Conservation (phyloP, 1,140 invertebrate genomes). For the Frieseomelitta varia region DNA sequence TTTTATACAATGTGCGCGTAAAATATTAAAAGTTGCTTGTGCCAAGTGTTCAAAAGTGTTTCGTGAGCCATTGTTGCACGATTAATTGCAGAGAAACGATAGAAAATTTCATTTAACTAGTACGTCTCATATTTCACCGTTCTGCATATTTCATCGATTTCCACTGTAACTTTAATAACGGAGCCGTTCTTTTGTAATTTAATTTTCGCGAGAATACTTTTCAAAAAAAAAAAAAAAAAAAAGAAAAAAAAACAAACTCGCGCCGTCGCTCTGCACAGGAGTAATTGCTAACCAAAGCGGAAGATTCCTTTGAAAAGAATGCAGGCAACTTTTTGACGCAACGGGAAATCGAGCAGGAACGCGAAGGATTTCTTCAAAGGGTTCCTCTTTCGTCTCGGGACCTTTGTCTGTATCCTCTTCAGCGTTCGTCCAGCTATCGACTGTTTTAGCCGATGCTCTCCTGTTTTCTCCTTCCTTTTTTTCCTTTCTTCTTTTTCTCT, state of each 20-base stretch:
- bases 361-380: conserved; percentile 59
- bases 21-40: too few species aligned
- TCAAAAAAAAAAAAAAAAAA: background rate
- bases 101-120: too few species aligned
- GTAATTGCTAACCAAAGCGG: conserved; percentile 62
- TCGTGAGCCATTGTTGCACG: too few species aligned
- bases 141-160: background rate
- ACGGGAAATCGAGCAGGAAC: conserved; percentile 37
- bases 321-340: conserved; percentile 53
- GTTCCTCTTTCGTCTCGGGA: conserved; percentile 36
- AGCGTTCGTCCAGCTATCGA: conserved; percentile 23
- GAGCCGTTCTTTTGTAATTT: conserved; percentile 3
- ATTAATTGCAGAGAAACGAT: too few species aligned
- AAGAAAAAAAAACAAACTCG: background rate
- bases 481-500: conserved; percentile 30
- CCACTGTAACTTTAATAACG: background rate
- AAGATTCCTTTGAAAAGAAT: conserved; percentile 62
- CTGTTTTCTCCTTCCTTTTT: conserved; percentile 27
- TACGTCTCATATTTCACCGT: too few species aligned
- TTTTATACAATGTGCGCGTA: too few species aligned
- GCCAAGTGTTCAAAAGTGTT: too few species aligned
- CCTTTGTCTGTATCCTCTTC: conserved; percentile 51
- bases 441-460: conserved; percentile 39
- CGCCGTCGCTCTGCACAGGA: conserved; percentile 25
- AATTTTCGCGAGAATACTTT: conserved; percentile 15